These are phyloP conservation scores for Myripristis jacobus DNA, from an alignment of 2,797 vertebrate genomes.

Conservation along the genomic window DNA sequence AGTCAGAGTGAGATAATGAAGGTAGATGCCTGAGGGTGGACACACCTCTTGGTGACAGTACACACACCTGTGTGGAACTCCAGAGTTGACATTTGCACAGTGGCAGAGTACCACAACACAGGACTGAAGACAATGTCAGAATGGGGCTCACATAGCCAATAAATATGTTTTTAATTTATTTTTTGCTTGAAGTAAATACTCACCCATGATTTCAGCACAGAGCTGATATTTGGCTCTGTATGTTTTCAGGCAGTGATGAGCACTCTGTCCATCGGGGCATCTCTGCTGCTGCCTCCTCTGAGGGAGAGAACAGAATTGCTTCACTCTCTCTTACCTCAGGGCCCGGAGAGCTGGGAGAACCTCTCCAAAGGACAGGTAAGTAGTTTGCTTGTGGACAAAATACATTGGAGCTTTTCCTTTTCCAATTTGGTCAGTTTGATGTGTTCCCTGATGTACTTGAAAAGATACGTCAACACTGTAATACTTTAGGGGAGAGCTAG, in stretches of 20 bases:
- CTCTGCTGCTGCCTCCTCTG: constrained; percentile 86
- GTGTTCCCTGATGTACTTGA: too few relatives aligned
- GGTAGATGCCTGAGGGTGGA: too few relatives aligned
- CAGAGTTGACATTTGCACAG: too few relatives aligned
- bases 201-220: neutral
- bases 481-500: too few relatives aligned
- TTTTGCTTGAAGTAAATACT: neutral
- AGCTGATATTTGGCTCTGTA: constrained; percentile 28
- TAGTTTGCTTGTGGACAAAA: neutral
- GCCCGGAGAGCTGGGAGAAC: constrained; percentile 86
- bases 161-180: neutral
- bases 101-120: too few relatives aligned
- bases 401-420: too few relatives aligned
- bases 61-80: too few relatives aligned
- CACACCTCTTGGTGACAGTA: too few relatives aligned
- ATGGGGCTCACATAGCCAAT: neutral
- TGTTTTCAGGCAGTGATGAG: constrained; percentile 84
- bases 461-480: too few relatives aligned
- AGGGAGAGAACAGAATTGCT: constrained; percentile 87
- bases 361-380: constrained; percentile 88
- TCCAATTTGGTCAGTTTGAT: too few relatives aligned
- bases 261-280: constrained; percentile 86
- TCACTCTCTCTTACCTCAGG: constrained; percentile 87
- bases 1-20: too few relatives aligned
- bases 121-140: too few relatives aligned